A percentile compares a stretch with the other conserved stretches of the same genome.
phyloP scores from a whole-genome alignment of 1,140 invertebrate species.

The Diorhabda carinulata region DNA sequence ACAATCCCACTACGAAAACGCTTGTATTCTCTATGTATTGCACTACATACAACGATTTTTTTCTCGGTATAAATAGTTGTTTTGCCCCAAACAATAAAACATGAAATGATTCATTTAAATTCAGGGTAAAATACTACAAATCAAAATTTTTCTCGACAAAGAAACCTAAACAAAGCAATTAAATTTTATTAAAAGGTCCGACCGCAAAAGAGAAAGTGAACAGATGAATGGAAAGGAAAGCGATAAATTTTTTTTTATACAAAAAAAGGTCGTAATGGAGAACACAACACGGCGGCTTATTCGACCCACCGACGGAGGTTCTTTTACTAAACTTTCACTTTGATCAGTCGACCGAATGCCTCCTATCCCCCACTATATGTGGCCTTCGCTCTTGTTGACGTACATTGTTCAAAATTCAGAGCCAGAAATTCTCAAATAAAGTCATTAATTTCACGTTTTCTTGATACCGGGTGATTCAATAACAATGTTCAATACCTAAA shows the following conservation, averaged over 20 bases:
- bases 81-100: no score
- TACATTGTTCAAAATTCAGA: slow-evolving; percentile 1
- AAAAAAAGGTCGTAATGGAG: background rate
- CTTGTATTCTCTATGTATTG: no score
- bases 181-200: background rate
- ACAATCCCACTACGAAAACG: no score
- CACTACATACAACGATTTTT: no score
- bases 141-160: no score
- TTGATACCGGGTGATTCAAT: background rate
- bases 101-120: no score
- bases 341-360: background rate
- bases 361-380: background rate
- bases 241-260: background rate
- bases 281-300: background rate
- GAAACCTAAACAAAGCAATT: background rate
- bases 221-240: slow-evolving; percentile 2
- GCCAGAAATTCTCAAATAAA: background rate
- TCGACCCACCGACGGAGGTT: background rate
- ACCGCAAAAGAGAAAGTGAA: background rate
- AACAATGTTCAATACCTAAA: no score
- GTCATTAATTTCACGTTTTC: background rate
- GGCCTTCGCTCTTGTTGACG: background rate
- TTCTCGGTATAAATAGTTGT: no score
- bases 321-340: background rate
- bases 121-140: no score